Evolutionary conservation across 2,888 invertebrate genomes (phyloP).

Genomic region (Malthinus seriepunctatus): DNA sequence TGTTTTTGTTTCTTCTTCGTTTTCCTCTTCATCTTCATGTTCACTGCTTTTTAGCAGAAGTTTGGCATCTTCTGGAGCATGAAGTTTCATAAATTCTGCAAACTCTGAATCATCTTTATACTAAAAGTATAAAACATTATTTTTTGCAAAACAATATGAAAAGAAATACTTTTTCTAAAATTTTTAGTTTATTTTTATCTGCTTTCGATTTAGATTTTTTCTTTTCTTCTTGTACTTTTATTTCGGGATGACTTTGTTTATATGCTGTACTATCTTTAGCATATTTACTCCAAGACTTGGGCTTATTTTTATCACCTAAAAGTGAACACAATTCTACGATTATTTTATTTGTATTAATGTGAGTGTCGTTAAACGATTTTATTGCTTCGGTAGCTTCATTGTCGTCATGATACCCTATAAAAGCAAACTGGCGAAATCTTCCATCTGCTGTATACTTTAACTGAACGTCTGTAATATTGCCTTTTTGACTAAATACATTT

Average conservation of each 20-base stretch:
- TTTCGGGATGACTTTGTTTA: constrained; percentile 58
- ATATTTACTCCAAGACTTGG: constrained; percentile 93
- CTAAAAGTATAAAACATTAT: constrained; percentile 50
- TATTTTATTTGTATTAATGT: constrained; percentile 81
- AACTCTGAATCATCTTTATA: constrained; percentile 89
- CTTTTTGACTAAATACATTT: constrained; percentile 76
- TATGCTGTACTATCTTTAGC: constrained; percentile 74
- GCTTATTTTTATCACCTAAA: constrained; percentile 72
- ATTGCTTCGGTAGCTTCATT: constrained; percentile 79
- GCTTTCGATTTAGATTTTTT: constrained; percentile 36
- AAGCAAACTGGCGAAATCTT: constrained; percentile 90
- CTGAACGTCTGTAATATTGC: constrained; percentile 90
- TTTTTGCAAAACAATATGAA: constrained; percentile 10
- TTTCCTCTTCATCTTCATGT: constrained; percentile 37
- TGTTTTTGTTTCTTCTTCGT: constrained; percentile 31
- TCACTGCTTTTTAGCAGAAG: constrained; percentile 17
- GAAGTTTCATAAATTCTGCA: constrained; percentile 86
- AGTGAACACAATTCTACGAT: constrained; percentile 73
- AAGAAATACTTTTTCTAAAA: constrained; percentile 65
- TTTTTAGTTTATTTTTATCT: constrained; percentile 59
- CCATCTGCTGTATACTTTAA: constrained; percentile 92
- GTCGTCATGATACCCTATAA: constrained; percentile 85
- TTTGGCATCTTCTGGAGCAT: constrained; percentile 60
- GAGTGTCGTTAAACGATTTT: constrained; percentile 81
- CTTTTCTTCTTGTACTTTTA: constrained; percentile 42